Evolutionary conservation across 2,113 vertebrate genomes (phyloP), one percentile per base, ranked within the genome.

Genomic region (Silurus meridionalis): DNA sequence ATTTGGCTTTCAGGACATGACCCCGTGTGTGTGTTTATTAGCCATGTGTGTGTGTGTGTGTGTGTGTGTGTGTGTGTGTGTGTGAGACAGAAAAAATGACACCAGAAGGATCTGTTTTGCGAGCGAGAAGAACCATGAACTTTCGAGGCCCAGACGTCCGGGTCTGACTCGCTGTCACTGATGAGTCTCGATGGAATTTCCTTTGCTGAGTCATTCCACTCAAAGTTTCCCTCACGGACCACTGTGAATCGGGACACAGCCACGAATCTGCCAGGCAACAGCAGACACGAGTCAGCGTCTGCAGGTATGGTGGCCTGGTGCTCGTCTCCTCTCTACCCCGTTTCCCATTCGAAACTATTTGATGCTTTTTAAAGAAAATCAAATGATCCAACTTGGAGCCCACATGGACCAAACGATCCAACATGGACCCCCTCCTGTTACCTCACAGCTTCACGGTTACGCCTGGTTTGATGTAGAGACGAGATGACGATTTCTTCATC

Each of bases 121-220:
- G 37, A 50, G 37, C n/a, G 8, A 58, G 77, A 80, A 23, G 37
- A 53, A 55, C 55, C 74, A 53, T 52, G 55, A 86, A 60, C 21
- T 71, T 50, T 81, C 46, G 63, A 25, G 25, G 57, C 50, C 72
- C 50, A 67, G 74, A n/a, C 2, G 50, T 25, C 60, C 21, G 25
- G 52, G 13, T 61, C 69, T 75, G 69, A 17, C 57, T 77, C 11
- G 50, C 74, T 55, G 74, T 55, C 74, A 15, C 74, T 61, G 64
- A 71, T 10, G 63, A 15, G 6, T 21, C 69, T 6, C 1, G 84
- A 80, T 57, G 63, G 52, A 66, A 69, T 86, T 81, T 52, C 23
- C 63, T 86, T 82, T 64, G 69, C 67, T 46, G 69, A 82, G 48
- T 69, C 85, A 55, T 60, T 63, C 23, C 19, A 64, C 66, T 79